A percentile compares a stretch with the other conserved stretches of the same genome.
These are phyloP conservation scores for Phylloscopus trochilus DNA, from an alignment of 2,113 vertebrate genomes.

Conservation along the genomic window DNA sequence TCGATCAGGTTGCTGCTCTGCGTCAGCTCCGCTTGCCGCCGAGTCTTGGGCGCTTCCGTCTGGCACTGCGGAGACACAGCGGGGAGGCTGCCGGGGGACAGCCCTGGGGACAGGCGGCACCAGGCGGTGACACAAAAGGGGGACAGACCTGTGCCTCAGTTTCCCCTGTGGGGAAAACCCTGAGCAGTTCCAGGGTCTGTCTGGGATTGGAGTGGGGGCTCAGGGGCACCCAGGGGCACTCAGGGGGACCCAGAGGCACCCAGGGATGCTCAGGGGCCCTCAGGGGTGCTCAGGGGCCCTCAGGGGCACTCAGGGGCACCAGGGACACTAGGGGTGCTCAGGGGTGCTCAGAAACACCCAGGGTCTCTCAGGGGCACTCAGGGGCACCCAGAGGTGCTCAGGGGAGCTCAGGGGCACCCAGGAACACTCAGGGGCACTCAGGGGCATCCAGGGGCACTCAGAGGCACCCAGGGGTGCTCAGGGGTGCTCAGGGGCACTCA, in stretches of 20 bases:
- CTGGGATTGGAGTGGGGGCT: accelerated
- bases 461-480: background rate
- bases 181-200: accelerated
- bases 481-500: too few relatives aligned
- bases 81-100: background rate
- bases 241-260: too few relatives aligned
- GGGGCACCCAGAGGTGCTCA: background rate
- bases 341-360: accelerated
- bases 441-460: background rate
- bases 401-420: background rate
- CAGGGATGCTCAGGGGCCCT: too few relatives aligned
- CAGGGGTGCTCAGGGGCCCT: too few relatives aligned
- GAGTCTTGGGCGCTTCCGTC: slow-evolving; percentile 84
- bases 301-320: too few relatives aligned
- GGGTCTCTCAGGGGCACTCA: accelerated
- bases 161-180: background rate
- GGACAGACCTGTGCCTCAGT: background rate
- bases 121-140: background rate
- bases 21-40: slow-evolving; percentile 83
- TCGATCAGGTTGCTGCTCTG: slow-evolving; percentile 82
- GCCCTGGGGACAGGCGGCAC: accelerated
- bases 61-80: slow-evolving; percentile 74
- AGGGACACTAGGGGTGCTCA: background rate
- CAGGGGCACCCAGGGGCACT: background rate
- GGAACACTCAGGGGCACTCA: background rate